Evolutionary conservation across 2,888 invertebrate species (phyloP).

Genomic region (Nomada fabriciana): DNA sequence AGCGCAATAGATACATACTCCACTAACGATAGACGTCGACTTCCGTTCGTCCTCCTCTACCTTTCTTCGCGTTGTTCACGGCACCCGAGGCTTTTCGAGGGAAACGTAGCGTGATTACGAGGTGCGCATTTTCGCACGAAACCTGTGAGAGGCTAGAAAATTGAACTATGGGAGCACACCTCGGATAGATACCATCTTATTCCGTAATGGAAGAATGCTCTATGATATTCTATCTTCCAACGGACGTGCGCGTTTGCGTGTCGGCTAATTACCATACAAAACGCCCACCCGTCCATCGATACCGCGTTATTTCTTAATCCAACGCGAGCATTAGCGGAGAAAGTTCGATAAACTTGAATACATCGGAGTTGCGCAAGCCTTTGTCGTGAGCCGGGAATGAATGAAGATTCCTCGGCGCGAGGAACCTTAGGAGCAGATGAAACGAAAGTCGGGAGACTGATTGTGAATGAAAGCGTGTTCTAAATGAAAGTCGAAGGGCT

Average conservation of each 20-base stretch:
- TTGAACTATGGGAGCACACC: constrained; percentile 69
- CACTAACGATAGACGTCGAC: too few relatives aligned
- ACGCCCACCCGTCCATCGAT: constrained; percentile 30
- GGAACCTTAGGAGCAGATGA: background rate
- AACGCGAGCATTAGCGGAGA: constrained; percentile 1
- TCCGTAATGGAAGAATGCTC: constrained; percentile 62
- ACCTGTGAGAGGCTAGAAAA: constrained; percentile 64
- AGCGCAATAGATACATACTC: background rate
- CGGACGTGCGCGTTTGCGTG: constrained; percentile 37
- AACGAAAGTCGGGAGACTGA: background rate
- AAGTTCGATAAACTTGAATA: constrained; percentile 24
- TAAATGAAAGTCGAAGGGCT: constrained; percentile 52
- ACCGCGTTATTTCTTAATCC: background rate
- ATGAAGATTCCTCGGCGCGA: background rate
- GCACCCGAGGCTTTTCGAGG: constrained; percentile 20
- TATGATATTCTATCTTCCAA: constrained; percentile 65
- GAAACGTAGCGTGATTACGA: constrained; percentile 56
- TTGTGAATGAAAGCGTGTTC: constrained; percentile 34
- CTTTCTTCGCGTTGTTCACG: constrained; percentile 14
- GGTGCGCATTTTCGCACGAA: constrained; percentile 61
- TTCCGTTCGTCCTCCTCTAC: background rate
- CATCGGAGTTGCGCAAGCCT: background rate
- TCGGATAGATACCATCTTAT: constrained; percentile 59
- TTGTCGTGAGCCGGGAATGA: background rate
- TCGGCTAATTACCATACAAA: constrained; percentile 54